Base-by-base conservation (phyloP, 2,888 invertebrate species). In the Eupithecia insigniata region DNA sequence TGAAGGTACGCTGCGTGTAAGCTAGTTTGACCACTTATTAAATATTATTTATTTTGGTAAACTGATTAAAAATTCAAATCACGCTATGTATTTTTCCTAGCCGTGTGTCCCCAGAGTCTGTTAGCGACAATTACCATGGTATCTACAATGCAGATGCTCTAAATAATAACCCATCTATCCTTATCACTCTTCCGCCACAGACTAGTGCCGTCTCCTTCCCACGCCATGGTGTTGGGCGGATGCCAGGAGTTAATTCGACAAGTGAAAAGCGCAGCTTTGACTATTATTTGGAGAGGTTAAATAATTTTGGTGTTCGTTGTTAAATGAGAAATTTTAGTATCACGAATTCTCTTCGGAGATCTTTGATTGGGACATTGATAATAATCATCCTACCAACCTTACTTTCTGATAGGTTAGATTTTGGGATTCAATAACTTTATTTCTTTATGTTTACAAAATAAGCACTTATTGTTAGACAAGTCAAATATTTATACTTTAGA, bases 121-220 rank as follows among this genome's bases (percentile, higher is more conserved):
- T 69, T 78, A 72, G 78, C 76, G 81, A 82, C 82, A 83, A 85
- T 84, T 84, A 84, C 76, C 83, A 80, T 79, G 69, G 32, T 76
- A 84, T 85, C 80, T 84, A 80, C 82, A 85, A 78, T 83, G 82
- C 83, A 84, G 80, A 84, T 76, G 73, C 75, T 81, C 79, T 82
- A 80, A 83, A 83, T 80, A 82, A 83, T 83, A 83, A 78, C 77
- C 78, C 79, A 81, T 80, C 73, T 34, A 34, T 74, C 74, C 66
- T 73, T 30, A 51, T 76, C 72, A 8, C 72, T 46, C 75, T 16
- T 22, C 30, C 16, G 30, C 22, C 8, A 1, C 71, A 73, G 74
- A 77, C 76, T 39, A 32, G 12, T 0, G 22, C 58, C 28, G 18
- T 71, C 73, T 69, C 51, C 70, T 71, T 74, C 71, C 65, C 14